Conservation (phyloP, 23 tunicate genomes). For the Ciona savignyi region DNA sequence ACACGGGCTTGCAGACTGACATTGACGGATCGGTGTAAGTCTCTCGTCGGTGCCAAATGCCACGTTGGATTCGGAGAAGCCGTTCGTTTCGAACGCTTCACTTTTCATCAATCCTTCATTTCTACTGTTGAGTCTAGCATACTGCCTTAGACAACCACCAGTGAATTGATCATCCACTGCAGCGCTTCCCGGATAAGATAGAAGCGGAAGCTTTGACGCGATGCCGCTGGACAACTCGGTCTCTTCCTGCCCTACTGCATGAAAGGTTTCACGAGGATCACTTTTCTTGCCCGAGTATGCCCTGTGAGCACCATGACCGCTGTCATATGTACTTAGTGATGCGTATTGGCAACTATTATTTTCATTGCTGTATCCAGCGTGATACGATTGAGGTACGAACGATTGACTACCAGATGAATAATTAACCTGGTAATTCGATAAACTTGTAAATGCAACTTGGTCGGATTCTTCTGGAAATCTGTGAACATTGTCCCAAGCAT, state of each 20-base stretch:
- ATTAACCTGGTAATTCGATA: neutral
- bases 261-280: neutral
- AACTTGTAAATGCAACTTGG: slow-evolving; percentile 12
- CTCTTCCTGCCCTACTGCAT: slow-evolving; percentile 3
- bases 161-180: slow-evolving; percentile 8
- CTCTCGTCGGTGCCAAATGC: neutral
- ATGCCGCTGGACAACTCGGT: slow-evolving; percentile 30
- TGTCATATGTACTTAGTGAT: neutral
- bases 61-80: slow-evolving; percentile 4
- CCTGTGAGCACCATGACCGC: neutral
- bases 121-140: slow-evolving; percentile 3
- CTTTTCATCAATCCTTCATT: slow-evolving; percentile 3
- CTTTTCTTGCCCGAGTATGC: neutral
- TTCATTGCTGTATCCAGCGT: neutral
- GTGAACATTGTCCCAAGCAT: slow-evolving; percentile 13
- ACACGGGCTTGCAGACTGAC: neutral
- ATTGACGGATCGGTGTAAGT: neutral
- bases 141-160: slow-evolving; percentile 18
- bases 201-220: slow-evolving; percentile 53
- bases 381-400: neutral
- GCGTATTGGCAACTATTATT: neutral
- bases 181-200: slow-evolving; percentile 23
- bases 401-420: neutral
- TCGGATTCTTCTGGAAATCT: neutral
- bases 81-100: slow-evolving; percentile 28